phyloP scores from a whole-genome alignment of 1,140 invertebrate genomes.

The Ylistrum balloti region DNA sequence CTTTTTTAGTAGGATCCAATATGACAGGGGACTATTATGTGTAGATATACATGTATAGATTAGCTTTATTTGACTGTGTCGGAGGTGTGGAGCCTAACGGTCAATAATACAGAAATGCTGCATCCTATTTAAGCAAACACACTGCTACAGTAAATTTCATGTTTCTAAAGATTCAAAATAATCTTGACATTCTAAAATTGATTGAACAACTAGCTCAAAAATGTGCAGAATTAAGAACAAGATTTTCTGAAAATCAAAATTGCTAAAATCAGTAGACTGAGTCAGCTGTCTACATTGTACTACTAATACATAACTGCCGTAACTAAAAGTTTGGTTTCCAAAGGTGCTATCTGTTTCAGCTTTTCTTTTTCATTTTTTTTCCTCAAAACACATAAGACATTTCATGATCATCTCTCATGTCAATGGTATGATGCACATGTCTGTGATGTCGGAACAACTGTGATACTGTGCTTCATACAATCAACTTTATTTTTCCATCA shows the following conservation, averaged over 20 bases:
- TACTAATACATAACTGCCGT: neutral
- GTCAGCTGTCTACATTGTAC: too few relatives aligned
- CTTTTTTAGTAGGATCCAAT: too few relatives aligned
- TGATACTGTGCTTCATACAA: neutral
- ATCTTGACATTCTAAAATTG: too few relatives aligned
- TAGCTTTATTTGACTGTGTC: neutral
- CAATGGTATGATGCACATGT: too few relatives aligned
- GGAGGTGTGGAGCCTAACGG: neutral
- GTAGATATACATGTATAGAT: too few relatives aligned
- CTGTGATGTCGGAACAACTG: neutral
- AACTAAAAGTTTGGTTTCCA: neutral
- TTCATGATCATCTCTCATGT: slow-evolving; percentile 27
- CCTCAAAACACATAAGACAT: neutral
- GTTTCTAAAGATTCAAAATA: too few relatives aligned
- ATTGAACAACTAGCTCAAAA: too few relatives aligned
- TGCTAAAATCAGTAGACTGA: neutral
- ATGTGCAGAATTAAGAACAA: too few relatives aligned
- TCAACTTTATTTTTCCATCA: neutral
- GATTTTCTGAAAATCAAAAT: neutral
- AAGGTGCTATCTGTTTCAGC: neutral
- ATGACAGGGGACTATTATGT: too few relatives aligned
- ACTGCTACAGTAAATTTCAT: too few relatives aligned
- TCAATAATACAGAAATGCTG: too few relatives aligned
- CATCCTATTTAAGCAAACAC: too few relatives aligned
- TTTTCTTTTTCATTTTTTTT: neutral